These are phyloP conservation scores for Dendroctonus valens DNA, from an alignment of 1,140 invertebrate species.

Conservation along the genomic window DNA sequence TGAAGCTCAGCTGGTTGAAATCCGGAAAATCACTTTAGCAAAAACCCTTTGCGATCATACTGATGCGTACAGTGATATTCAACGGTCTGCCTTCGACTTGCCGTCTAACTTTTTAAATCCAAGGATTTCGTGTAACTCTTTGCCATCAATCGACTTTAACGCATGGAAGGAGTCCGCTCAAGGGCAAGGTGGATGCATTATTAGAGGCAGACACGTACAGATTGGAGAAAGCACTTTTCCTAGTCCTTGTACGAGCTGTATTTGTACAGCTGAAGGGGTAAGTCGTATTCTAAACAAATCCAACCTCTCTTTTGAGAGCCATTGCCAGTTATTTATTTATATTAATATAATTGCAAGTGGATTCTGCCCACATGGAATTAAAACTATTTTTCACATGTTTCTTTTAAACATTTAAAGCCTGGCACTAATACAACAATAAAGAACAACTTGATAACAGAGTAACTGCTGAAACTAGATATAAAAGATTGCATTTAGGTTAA, in stretches of 20 bases:
- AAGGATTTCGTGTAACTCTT: conserved; percentile 71
- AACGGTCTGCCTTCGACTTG: conserved; percentile 83
- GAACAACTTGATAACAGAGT: no score
- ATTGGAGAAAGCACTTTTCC: conserved; percentile 81
- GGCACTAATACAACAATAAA: no score
- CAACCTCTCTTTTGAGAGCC: no score
- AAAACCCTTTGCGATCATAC: conserved; percentile 93
- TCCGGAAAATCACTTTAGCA: conserved; percentile 84
- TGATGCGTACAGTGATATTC: conserved; percentile 80
- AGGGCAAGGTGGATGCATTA: conserved; percentile 69
- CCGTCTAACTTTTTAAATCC: conserved; percentile 88
- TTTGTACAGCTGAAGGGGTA: conserved; percentile 80
- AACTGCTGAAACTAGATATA: no score
- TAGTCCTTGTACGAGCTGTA: conserved; percentile 82
- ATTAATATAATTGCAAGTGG: no score
- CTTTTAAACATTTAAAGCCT: no score
- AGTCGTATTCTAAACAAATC: conserved; percentile 42
- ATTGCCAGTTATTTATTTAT: no score
- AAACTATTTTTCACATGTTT: no score
- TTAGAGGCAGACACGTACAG: conserved; percentile 70
- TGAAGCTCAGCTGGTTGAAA: conserved; percentile 85
- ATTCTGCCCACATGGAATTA: no score
- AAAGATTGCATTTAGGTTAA: no score
- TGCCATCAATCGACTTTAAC: conserved; percentile 75
- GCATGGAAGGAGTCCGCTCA: conserved; percentile 72